phyloP scores from a whole-genome alignment of 1,140 invertebrate genomes.

The Diabrotica virgifera region DNA sequence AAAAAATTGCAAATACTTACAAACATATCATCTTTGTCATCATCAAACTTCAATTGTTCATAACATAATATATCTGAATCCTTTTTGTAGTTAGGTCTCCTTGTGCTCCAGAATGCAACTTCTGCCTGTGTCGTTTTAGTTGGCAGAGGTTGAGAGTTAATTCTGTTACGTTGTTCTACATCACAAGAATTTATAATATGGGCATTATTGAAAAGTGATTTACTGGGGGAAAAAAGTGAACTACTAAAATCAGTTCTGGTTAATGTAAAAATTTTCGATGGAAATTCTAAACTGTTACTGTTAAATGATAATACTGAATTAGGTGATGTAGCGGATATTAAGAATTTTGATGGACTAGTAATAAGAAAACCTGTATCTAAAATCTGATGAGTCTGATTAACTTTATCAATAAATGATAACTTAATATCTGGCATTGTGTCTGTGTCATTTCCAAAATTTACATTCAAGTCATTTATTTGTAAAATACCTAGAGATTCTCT shows the following conservation, averaged over 20 bases:
- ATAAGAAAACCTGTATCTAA: slow-evolving; percentile 15
- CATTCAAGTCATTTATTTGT: slow-evolving; percentile 1
- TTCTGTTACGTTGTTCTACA: background rate
- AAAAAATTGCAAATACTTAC: background rate
- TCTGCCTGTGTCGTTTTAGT: background rate
- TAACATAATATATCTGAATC: background rate
- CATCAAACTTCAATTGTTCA: slow-evolving; percentile 9
- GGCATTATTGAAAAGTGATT: slow-evolving; percentile 4
- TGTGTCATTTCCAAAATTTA: slow-evolving; percentile 4
- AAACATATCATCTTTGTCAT: slow-evolving; percentile 8
- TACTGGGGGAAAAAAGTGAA: background rate
- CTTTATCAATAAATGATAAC: slow-evolving; percentile 5
- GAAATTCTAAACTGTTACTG: slow-evolving; percentile 7
- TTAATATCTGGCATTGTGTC: slow-evolving; percentile 13
- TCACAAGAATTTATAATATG: background rate
- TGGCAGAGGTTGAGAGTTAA: background rate
- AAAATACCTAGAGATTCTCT: slow-evolving; percentile 16
- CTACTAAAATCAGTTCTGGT: background rate
- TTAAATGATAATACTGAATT: slow-evolving; percentile 5
- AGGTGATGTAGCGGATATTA: background rate
- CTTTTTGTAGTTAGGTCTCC: background rate
- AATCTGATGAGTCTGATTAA: background rate
- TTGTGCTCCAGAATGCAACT: slow-evolving; percentile 2
- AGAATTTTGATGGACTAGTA: background rate
- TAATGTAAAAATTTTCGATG: slow-evolving; percentile 13